These are phyloP conservation scores for Lithophane semibrunnea DNA, from an alignment of 2,888 invertebrate species.

Conservation along the genomic window DNA sequence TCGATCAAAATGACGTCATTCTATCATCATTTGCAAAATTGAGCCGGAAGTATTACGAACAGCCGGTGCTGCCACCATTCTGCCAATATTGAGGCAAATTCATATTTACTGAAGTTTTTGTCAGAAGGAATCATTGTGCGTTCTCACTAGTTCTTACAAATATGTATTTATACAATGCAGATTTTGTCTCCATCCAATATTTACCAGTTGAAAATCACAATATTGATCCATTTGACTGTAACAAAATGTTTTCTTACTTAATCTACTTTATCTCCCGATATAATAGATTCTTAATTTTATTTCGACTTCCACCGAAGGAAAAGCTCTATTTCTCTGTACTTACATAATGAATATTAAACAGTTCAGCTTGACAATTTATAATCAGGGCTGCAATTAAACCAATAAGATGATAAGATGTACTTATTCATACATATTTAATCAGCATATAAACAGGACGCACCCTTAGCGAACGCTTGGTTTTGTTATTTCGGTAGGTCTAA, in stretches of 20 bases:
- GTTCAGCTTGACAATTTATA: not conserved
- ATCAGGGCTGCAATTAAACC: not conserved
- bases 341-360: not conserved
- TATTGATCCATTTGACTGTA: not conserved
- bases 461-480: not conserved
- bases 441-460: not conserved
- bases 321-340: not conserved
- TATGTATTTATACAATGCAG: not conserved
- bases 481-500: not conserved
- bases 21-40: slow-evolving; percentile 44
- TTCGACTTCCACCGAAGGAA: too few species aligned
- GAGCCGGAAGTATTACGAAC: slow-evolving; percentile 25
- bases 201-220: too few species aligned
- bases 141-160: not conserved
- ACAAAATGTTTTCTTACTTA: too few species aligned
- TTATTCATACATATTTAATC: not conserved
- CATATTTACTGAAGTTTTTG: slow-evolving; percentile 41
- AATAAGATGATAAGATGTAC: not conserved
- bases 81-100: slow-evolving; percentile 41
- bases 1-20: slow-evolving; percentile 38
- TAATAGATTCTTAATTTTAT: not conserved
- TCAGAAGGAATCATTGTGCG: not conserved
- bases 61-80: slow-evolving; percentile 45
- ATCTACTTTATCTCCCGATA: not conserved
- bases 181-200: not conserved